Conservation (phyloP, 2,888 invertebrate species). For the Acleris emargana region DNA sequence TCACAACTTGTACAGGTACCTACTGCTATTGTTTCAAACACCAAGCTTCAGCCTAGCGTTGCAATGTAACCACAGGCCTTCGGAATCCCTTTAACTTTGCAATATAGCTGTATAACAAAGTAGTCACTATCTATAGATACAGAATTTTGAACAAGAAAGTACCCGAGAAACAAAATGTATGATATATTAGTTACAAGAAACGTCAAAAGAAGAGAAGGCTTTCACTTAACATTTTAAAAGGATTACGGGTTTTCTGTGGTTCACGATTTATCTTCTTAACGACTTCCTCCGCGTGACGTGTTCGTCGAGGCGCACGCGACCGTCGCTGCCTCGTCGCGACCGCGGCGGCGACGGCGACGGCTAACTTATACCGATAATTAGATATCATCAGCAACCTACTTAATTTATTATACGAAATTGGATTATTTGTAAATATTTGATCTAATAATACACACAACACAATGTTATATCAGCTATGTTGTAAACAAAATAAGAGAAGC, state of each 20-base stretch:
- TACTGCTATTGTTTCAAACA: slow-evolving; percentile 32
- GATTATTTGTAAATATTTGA: background rate
- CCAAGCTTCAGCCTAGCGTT: slow-evolving; percentile 5
- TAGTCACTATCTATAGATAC: no score
- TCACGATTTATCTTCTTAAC: slow-evolving; percentile 76
- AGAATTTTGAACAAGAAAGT: slow-evolving; percentile 35
- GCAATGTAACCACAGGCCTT: background rate
- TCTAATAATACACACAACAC: no score
- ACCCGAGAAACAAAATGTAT: slow-evolving; percentile 36
- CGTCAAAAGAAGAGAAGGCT: slow-evolving; percentile 49
- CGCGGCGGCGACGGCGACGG: slow-evolving; percentile 35
- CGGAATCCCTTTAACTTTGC: slow-evolving; percentile 7
- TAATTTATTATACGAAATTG: background rate
- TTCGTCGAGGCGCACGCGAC: slow-evolving; percentile 44
- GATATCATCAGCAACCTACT: background rate
- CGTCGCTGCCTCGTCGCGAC: slow-evolving; percentile 31
- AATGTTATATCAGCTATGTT: background rate
- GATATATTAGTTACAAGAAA: slow-evolving; percentile 46
- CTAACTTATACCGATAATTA: background rate
- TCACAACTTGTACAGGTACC: slow-evolving; percentile 22
- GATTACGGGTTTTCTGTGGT: slow-evolving; percentile 68
- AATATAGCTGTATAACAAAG: background rate
- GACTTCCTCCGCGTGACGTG: slow-evolving; percentile 70
- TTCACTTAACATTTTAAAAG: slow-evolving; percentile 65
- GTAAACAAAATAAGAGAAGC: background rate